phyloP scores from a whole-genome alignment of 2,888 invertebrate genomes.

The Amphipoea lucens region DNA sequence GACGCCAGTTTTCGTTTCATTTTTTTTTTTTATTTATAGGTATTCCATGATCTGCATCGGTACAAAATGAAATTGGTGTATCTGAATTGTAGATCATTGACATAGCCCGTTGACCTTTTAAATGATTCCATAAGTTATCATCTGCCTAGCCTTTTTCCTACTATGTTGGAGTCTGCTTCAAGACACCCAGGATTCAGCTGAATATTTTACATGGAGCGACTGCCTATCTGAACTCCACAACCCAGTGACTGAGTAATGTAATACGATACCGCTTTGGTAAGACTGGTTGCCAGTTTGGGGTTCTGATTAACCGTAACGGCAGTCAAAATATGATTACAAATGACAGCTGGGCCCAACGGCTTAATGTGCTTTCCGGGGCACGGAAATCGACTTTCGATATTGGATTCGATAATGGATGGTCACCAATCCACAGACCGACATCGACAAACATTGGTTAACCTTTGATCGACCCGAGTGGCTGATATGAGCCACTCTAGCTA shows the following conservation, averaged over 20 bases:
- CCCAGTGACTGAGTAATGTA: neutral
- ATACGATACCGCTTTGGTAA: no score
- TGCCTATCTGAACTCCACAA: neutral
- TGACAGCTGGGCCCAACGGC: neutral
- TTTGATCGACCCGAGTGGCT: neutral
- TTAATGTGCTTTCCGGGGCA: neutral
- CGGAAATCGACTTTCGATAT: neutral
- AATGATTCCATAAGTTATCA: no score
- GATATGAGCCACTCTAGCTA: neutral
- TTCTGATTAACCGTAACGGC: neutral
- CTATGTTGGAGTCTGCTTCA: no score
- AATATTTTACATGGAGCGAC: neutral
- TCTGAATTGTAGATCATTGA: no score
- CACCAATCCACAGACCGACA: neutral
- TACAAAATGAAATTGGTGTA: no score
- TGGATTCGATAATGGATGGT: neutral
- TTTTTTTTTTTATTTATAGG: no score
- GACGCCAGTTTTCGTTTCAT: no score
- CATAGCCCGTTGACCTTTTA: no score
- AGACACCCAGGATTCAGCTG: neutral
- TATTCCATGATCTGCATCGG: no score
- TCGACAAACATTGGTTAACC: neutral
- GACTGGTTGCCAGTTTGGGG: neutral
- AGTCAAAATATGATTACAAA: no score
- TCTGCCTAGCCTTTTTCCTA: neutral